Percentiles rank a stretch among this genome's conserved stretches.
Evolutionary conservation across 2,888 invertebrate genomes (phyloP).

Genomic region (Chaitophorus viminalis): DNA sequence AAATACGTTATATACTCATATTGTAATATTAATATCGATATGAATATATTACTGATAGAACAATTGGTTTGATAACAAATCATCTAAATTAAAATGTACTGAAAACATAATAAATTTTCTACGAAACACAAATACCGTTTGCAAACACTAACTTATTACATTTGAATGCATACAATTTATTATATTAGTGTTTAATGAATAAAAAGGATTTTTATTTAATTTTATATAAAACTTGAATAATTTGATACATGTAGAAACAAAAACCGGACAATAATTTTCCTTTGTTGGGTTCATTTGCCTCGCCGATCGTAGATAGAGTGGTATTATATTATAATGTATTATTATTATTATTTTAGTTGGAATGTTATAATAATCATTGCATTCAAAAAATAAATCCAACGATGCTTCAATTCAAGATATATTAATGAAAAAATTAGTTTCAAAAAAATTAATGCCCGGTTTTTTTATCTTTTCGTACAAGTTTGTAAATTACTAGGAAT

Average conservation of each 20-base stretch:
- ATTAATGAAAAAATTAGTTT: background rate
- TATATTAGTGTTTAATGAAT: background rate
- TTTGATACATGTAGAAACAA: background rate
- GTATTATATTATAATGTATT: too few species aligned
- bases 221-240: background rate
- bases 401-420: background rate
- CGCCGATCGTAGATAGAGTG: too few species aligned
- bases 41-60: background rate
- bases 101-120: background rate
- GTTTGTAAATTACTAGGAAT: background rate
- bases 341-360: background rate
- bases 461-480: background rate
- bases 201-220: background rate
- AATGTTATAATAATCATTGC: background rate
- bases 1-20: background rate
- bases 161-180: background rate
- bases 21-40: background rate
- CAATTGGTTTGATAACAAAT: background rate
- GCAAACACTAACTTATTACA: background rate
- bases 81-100: background rate
- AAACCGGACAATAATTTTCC: background rate
- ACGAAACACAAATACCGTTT: background rate
- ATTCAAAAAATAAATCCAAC: background rate
- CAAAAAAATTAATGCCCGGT: background rate
- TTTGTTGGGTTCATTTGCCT: background rate